A percentile compares a stretch with the other conserved stretches of the same genome.
These are phyloP conservation scores for Cyanistes caeruleus DNA, from an alignment of 2,113 vertebrate genomes.

Conservation along the genomic window DNA sequence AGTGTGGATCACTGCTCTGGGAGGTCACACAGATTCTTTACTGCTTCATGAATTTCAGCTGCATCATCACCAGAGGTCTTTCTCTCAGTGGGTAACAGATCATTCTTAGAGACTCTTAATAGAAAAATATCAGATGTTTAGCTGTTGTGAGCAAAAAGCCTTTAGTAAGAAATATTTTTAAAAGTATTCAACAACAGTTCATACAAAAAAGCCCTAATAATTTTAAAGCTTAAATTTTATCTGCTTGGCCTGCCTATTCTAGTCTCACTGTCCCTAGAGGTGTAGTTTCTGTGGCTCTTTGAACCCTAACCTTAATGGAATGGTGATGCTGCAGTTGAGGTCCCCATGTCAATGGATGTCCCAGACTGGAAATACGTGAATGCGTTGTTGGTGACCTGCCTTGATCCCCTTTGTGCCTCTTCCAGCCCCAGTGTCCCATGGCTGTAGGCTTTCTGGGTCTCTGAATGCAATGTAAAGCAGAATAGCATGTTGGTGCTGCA, in stretches of 20 bases:
- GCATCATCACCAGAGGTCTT: background rate
- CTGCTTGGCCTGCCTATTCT: background rate
- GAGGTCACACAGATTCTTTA: background rate
- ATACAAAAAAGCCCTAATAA: background rate
- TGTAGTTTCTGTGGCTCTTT: background rate
- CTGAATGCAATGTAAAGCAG: background rate
- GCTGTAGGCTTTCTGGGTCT: background rate
- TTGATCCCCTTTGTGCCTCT: background rate
- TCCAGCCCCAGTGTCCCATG: too few relatives aligned
- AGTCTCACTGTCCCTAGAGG: background rate
- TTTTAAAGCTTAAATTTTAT: background rate
- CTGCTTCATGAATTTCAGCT: background rate
- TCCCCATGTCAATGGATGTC: fast-evolving
- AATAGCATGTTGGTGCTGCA: background rate
- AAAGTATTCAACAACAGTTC: background rate
- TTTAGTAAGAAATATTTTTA: background rate
- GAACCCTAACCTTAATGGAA: background rate
- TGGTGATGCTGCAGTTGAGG: fast-evolving
- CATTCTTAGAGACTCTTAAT: background rate
- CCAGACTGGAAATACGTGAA: background rate
- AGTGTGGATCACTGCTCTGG: background rate
- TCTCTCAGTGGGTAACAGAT: background rate
- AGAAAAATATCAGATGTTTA: background rate
- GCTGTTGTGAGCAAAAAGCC: background rate
- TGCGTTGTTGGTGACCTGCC: background rate